phyloP scores from a whole-genome alignment of 2,113 vertebrate species.

The Zeus faber region DNA sequence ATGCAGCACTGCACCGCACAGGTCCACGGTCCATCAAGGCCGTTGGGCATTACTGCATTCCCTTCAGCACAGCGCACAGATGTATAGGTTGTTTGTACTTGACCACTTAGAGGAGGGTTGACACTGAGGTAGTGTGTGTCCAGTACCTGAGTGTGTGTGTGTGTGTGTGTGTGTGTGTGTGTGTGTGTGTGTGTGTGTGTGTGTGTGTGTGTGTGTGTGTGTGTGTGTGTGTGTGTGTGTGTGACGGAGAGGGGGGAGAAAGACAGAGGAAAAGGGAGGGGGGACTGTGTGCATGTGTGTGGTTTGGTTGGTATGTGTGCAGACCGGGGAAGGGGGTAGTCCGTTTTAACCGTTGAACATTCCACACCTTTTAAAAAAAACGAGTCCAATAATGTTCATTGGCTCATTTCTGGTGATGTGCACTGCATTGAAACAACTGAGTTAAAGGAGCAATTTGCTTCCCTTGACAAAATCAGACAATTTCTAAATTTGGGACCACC shows the following conservation, averaged over 20 bases:
- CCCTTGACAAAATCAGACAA: constrained; percentile 4
- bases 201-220: too few relatives aligned
- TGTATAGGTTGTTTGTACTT: constrained; percentile 52
- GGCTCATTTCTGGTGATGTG: constrained; percentile 10
- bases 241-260: constrained; percentile 21
- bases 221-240: too few relatives aligned
- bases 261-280: too few relatives aligned
- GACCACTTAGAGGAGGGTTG: constrained; percentile 13
- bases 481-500: constrained; percentile 3
- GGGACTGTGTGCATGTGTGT: constrained; percentile 39
- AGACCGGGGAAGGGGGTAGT: constrained; percentile 33
- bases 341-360: constrained; percentile 61
- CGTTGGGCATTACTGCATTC: constrained; percentile 23
- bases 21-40: constrained; percentile 13
- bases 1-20: constrained; percentile 6
- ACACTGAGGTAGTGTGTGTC: constrained; percentile 36
- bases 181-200: too few relatives aligned
- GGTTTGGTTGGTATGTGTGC: constrained; percentile 59
- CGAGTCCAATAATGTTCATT: constrained; percentile 24
- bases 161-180: too few relatives aligned
- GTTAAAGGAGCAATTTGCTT: neutral
- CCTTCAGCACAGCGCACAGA: constrained; percentile 27
- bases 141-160: too few relatives aligned
- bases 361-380: constrained; percentile 69
- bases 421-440: neutral